Base-by-base conservation (phyloP, 2,113 vertebrate genomes). In the Heliornis fulica region DNA sequence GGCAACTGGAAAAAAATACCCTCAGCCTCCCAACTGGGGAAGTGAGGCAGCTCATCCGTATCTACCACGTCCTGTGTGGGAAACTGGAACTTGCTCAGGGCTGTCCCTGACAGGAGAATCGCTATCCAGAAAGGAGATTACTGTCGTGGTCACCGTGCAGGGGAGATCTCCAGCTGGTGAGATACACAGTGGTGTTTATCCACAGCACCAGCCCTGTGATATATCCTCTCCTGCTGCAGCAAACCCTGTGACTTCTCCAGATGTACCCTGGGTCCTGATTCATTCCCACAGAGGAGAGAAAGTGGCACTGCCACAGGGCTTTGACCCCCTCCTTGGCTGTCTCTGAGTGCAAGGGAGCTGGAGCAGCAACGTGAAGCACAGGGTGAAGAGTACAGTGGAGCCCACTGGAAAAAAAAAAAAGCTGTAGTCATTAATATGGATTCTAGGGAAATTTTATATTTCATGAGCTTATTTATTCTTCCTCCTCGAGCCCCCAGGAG, bases 361-460 rank as follows among this genome's bases (percentile, higher is more conserved):
- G 21, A 56, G 81, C 64, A n/a, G 54, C 40, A 7, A 4, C 9
- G 3, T 10, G 20, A 66, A 34, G 57, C 5, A 0, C 3, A 2
- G 76, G 86, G 60, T 19, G 79, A 66, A 43, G 50, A 61, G 90
- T 41, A 36, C 78, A 43, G 89, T 13, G 16, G 32, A 91, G 84
- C 66, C 84, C 92, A 48, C 81, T 70, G 88, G 68, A 90, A 82
- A 65, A 29, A 50, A 90, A 82, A 65, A 29, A 50, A 23, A 46
- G 13, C 90, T 78, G 60, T 15, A 45, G 15, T 60, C 93, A 60
- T 90, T 79, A 45, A 85, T 78, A 63, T 63, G 87, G 82, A 92
- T 87, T 95, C 89, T 68, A 79, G 61, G 65, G 40, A 34, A 18
- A 96, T 96, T 96, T 93, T 85, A 78, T 97, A 93, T 96, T 96